Percentiles rank a stretch among this genome's conserved stretches.
phyloP scores from a whole-genome alignment of 2,113 vertebrate genomes.

The Callaeas wilsoni region DNA sequence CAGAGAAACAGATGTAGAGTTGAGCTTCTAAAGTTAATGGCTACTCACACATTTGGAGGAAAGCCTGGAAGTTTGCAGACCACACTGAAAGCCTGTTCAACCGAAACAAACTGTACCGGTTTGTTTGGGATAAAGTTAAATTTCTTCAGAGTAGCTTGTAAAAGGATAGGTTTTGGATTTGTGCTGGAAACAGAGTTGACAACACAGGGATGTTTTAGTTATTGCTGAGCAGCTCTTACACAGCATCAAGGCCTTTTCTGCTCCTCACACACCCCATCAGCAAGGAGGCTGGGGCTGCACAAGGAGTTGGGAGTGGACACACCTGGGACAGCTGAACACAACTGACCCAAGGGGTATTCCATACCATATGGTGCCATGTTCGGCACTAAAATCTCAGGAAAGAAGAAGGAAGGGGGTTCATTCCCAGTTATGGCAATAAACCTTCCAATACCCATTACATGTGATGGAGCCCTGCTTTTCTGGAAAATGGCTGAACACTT shows the following conservation, averaged over 20 bases:
- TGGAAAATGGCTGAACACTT: background rate
- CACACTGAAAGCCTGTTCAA: background rate
- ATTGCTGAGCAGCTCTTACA: background rate
- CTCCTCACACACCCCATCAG: background rate
- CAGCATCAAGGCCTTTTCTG: background rate
- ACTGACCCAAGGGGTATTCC: background rate
- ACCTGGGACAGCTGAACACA: background rate
- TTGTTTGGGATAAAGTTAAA: background rate
- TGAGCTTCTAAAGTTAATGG: background rate
- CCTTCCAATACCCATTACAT: fast-evolving
- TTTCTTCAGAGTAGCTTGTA: background rate
- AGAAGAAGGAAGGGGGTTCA: background rate
- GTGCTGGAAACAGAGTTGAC: background rate
- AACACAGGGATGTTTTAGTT: background rate
- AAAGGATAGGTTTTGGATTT: background rate
- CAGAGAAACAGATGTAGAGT: background rate
- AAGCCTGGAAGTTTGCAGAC: background rate
- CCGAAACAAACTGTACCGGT: background rate
- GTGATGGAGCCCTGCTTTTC: background rate
- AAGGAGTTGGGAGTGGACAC: background rate
- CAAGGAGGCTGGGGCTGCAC: background rate
- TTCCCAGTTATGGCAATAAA: background rate
- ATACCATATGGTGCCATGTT: background rate
- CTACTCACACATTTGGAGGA: background rate
- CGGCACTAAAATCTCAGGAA: background rate